Percentiles rank a stretch among this genome's conserved stretches.
Conservation (phyloP, 2,888 invertebrate genomes). For the Stenichneumon culpator region DNA sequence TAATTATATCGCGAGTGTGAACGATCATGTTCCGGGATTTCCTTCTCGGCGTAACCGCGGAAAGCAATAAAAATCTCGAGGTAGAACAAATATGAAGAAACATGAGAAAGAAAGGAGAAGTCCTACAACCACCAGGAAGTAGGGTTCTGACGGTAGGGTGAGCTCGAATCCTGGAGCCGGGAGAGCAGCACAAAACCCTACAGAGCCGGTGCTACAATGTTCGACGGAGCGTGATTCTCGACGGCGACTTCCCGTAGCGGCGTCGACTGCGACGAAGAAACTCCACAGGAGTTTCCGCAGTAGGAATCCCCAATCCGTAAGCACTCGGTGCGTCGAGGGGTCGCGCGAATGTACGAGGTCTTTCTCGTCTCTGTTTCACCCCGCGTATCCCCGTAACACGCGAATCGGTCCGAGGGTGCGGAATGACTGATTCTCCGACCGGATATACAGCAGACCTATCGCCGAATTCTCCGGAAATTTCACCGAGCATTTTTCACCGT, state of each 20-base stretch:
- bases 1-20: conserved; percentile 1
- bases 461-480: conserved; percentile 33
- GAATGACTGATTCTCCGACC: conserved; percentile 39
- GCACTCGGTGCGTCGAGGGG: conserved; percentile 36
- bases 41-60: neutral
- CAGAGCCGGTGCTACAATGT: conserved; percentile 15
- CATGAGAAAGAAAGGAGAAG: conserved; percentile 25
- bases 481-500: conserved; percentile 22
- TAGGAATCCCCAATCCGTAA: conserved; percentile 41
- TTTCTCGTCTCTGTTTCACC: conserved; percentile 30
- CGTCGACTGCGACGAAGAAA: conserved; percentile 25
- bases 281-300: conserved; percentile 20
- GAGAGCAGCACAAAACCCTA: conserved; percentile 46
- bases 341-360: conserved; percentile 12
- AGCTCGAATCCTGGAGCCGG: conserved; percentile 34
- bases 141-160: conserved; percentile 2
- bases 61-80: conserved; percentile 4
- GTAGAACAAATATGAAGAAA: conserved; percentile 41
- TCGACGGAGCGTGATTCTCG: conserved; percentile 60
- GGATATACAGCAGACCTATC: conserved; percentile 40
- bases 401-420: conserved; percentile 42
- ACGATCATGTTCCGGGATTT: neutral
- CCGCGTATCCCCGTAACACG: conserved; percentile 21
- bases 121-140: conserved; percentile 31
- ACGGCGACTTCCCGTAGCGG: conserved; percentile 27